Base-by-base conservation (phyloP, 2,113 vertebrate genomes). In the Lepus americanus region DNA sequence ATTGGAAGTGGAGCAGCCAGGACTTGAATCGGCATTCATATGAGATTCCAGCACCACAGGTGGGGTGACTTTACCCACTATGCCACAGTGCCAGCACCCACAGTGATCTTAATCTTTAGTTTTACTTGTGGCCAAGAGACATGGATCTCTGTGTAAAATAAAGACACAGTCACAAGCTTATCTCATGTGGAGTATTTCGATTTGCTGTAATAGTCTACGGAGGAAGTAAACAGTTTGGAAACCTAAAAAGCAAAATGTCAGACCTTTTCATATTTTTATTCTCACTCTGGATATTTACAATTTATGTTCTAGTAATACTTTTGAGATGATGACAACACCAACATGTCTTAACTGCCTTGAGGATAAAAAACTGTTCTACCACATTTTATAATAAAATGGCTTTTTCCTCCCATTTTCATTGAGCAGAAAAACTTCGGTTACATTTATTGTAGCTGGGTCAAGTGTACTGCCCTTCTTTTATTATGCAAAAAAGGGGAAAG, bases 51-150 rank as follows among this genome's bases (percentile, higher is more conserved):
- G 44, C 44, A 44, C 44, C 6, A 7, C 44, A 44, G 44, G 44
- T 44, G 5, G 44, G 44, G 44, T 44, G 44, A 8, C 44, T 44
- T 44, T 44, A 44, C 44, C 44, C 44, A 44, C 44, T 44, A 44
- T 44, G 44, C 44, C 44, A 44, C 44, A 44, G 44, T 7, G 6
- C 44, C 44, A 44, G 44, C 44, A 44, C 44, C 44, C 53, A 84
- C 8, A 80, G 5, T 36, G 7, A 67, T 81, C 29, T 78, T 76
- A 84, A 87, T 72, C 23, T 92, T 94, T 92, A 33, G 88, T 84
- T 95, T 94, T 88, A 87, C 64, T 87, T 33, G 78, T 72, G 20
- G 11, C 51, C 25, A 59, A 66, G 95, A 70, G 27, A 92, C 74
- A 89, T 59, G 25, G 87, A 14, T 69, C 9, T 39, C 55, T 14